Evolutionary conservation across 2,888 invertebrate genomes (phyloP).

Genomic region (Idaea biselata): DNA sequence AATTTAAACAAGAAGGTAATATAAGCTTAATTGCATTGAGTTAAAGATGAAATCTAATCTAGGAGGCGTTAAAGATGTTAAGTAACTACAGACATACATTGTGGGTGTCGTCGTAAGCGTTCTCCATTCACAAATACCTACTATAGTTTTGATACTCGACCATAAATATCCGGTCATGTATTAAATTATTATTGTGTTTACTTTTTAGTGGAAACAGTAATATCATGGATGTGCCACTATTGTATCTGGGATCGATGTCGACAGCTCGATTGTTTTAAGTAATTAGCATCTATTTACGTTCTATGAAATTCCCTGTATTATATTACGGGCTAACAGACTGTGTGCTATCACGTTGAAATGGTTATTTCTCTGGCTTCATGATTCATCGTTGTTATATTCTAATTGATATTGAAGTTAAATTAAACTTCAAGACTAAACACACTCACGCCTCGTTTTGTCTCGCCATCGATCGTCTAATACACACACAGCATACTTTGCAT

Average conservation of each 20-base stretch:
- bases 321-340: neutral
- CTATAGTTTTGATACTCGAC: conserved; percentile 70
- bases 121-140: conserved; percentile 52
- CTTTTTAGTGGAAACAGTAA: conserved; percentile 68
- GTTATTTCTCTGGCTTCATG: neutral
- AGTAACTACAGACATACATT: neutral
- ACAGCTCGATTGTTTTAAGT: conserved; percentile 9
- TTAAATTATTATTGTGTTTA: conserved; percentile 61
- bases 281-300: conserved; percentile 5
- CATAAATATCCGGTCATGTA: conserved; percentile 68
- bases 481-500: neutral
- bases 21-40: conserved; percentile 7
- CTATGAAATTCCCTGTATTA: neutral
- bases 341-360: neutral
- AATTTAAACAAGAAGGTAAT: neutral
- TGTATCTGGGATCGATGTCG: conserved; percentile 14
- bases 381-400: neutral
- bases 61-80: neutral
- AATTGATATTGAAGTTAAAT: neutral
- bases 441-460: no score
- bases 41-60: conserved; percentile 8
- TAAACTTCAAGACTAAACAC: no score
- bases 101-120: neutral
- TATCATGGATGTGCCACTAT: conserved; percentile 34
- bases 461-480: no score